Evolutionary conservation across 2,888 invertebrate genomes (phyloP), one percentile per base, ranked within the genome.

Genomic region (Diaperis boleti): DNA sequence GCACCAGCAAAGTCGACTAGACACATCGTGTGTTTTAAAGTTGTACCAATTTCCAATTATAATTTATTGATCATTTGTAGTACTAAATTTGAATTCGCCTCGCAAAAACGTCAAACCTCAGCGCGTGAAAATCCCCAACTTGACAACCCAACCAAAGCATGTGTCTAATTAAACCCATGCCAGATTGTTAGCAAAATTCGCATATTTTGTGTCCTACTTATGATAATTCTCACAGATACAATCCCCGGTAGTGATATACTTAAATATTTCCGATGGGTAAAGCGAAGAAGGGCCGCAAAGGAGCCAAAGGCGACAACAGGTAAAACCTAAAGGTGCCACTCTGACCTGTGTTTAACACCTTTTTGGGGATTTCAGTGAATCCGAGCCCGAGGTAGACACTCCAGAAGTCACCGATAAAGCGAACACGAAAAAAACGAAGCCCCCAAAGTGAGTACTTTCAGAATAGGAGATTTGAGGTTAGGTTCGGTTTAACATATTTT

Each of bases 261-360:
- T 37, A 67, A 59, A 17, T 47, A 62, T 71, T 66, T 70, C 75
- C 69, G 70, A 91, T 91, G 92, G 92, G 90, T 78, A 92, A 92
- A 84, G 86, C 89, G 80, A 92, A 92, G 87, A 92, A 92, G 83
- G 88, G 89, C 80, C 91, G 91, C 84, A 92, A 91, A 85, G 88
- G 87, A 82, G 86, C 85, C 79, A 86, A 86, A 78, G 89, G 87
- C 69, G 91, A 91, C 72, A 91, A 92, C 75, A 88, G 89, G 91
- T 91, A 83, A 86, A 2, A 26, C 81, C 44, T 2, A 31, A 41
- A 56, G 22, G 22, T 57, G 31, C 33, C 42, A 37, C 22, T 42
- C 33, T 35, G 33, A 18, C 1, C 35, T 13, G 22, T 18, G 8
- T 22, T 11, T 49, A 22, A 49, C 10, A 3, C 15, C 29, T 18